These are phyloP conservation scores for Cydia splendana DNA, from an alignment of 1,140 invertebrate species.

Conservation along the genomic window DNA sequence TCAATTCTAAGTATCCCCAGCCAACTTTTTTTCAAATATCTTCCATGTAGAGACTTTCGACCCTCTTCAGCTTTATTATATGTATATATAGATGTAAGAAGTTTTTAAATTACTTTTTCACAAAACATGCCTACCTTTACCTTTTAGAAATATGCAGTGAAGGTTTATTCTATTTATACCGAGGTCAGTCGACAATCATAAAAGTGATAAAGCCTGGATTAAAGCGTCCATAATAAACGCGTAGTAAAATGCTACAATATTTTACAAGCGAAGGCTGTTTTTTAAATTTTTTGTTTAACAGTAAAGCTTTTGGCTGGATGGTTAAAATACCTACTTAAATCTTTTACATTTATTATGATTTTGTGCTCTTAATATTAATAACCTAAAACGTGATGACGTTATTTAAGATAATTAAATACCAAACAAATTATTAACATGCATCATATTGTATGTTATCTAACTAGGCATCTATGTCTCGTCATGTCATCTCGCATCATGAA, in stretches of 20 bases:
- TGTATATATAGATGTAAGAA: too few species aligned
- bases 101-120: not conserved
- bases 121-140: not conserved
- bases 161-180: not conserved
- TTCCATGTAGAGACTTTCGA: too few species aligned
- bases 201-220: constrained; percentile 10
- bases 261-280: not conserved
- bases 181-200: constrained; percentile 9
- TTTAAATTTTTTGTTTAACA: not conserved
- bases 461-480: too few species aligned
- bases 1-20: too few species aligned
- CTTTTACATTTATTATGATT: not conserved
- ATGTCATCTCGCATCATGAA: too few species aligned
- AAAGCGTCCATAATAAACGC: constrained; percentile 2
- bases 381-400: too few species aligned
- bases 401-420: too few species aligned
- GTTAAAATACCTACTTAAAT: not conserved
- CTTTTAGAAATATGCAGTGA: not conserved
- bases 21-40: too few species aligned
- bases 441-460: too few species aligned
- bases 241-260: not conserved
- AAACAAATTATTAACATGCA: too few species aligned
- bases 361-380: not conserved
- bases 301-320: constrained; percentile 1
- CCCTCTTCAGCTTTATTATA: too few species aligned